Evolutionary conservation across 1,140 invertebrate species (phyloP), one percentile per base, ranked within the genome.

Genomic region (Saxidomus purpurata): DNA sequence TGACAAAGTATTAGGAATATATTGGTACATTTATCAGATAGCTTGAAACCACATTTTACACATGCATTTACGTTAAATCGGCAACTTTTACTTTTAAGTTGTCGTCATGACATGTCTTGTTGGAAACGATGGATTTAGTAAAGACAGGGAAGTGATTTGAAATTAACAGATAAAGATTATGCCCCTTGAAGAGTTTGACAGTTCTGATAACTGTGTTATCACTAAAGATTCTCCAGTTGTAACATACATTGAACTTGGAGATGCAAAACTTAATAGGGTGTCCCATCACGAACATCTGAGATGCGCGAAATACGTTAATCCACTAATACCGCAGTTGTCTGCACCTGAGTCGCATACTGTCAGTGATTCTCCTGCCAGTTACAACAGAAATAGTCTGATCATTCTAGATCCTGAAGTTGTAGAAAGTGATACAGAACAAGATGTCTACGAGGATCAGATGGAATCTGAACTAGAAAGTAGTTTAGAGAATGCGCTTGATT

Each of bases 281-380:
- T 89, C 87, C 17, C 87, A 89, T 63, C 87, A 89, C 15, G 69
- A 83, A 77, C 49, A 89, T 59, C 49, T 89, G 34, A 83, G 87
- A 40, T 89, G 87, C 84, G 87, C 87, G 25, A 89, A 82, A 38
- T 76, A 74, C 77, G 80, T 89, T n/a, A 89, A 84, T 34, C 87
- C 80, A 1, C 22, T 89, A 0, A n/a, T 77, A 49, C 17, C 55
- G 36, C 61, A 89, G 36, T 31, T 89, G 52, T 74, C 87, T n/a
- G 52, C 43, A 34, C 49, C 63, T n/a, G 86, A 40, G 0, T 9
- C 25, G 17, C 0, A 13, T 1, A 15, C 59, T 19, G 15, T 3
- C 11, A 40, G 4, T 1, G 49, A 38, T 3, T 28, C 43, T 63
- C 36, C 55, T 43, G 59, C 36, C 4, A 67, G 11, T 34, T 69